Evolutionary conservation across 1,140 invertebrate genomes (phyloP).

Genomic region (Brachionus manjavacas): DNA sequence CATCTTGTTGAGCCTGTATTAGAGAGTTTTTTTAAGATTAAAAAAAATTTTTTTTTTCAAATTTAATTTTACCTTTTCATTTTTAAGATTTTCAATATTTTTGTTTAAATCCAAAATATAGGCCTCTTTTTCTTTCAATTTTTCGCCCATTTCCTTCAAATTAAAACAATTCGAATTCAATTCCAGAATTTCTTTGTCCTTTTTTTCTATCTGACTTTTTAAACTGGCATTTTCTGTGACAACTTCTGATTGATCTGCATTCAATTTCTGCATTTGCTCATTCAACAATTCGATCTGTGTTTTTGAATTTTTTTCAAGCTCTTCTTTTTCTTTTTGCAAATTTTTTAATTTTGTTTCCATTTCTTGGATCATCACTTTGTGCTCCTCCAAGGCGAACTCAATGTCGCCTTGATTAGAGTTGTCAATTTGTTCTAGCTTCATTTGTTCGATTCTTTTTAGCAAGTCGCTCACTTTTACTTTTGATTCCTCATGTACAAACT

Average conservation of each 20-base stretch:
- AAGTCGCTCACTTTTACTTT: constrained; percentile 48
- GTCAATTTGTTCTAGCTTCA: constrained; percentile 49
- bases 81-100: background rate
- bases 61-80: background rate
- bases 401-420: constrained; percentile 48
- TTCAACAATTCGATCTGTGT: background rate
- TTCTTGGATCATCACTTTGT: constrained; percentile 47
- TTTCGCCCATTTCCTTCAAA: background rate
- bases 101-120: background rate
- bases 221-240: background rate
- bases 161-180: background rate
- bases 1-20: background rate
- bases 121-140: background rate
- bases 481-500: constrained; percentile 49
- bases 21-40: too few relatives aligned
- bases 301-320: background rate
- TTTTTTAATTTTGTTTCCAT: constrained; percentile 45
- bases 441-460: constrained; percentile 50
- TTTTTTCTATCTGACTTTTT: background rate
- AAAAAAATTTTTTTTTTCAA: background rate
- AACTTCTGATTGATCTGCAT: background rate
- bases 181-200: background rate
- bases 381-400: constrained; percentile 49
- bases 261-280: background rate
- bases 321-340: background rate